phyloP scores from a whole-genome alignment of 2,888 invertebrate species.

The Tetrapedia diversipes region DNA sequence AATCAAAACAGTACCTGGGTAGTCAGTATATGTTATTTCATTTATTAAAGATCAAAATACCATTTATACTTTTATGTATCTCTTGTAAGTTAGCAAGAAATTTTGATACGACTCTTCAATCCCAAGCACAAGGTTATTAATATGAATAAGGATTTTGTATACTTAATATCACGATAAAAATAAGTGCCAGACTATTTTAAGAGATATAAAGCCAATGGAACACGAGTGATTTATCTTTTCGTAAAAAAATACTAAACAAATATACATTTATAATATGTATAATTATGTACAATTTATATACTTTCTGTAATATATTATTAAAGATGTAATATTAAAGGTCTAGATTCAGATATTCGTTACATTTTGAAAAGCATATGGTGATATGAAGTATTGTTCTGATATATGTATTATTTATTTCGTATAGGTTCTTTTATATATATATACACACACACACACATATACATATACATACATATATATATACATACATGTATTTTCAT shows the following conservation, averaged over 20 bases:
- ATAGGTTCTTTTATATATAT: conserved; percentile 51
- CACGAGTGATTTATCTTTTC: conserved; percentile 33
- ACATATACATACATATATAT: conserved; percentile 25
- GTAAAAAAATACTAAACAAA: conserved; percentile 20
- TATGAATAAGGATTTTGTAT: conserved; percentile 29
- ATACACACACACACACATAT: conserved; percentile 13
- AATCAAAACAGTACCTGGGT: conserved; percentile 61
- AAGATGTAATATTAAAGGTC: conserved; percentile 36
- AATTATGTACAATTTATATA: conserved; percentile 57
- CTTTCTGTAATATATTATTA: conserved; percentile 60
- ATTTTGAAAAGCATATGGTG: conserved; percentile 51
- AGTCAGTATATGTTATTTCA: conserved; percentile 42
- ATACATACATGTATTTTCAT: conserved; percentile 46
- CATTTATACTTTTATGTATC: conserved; percentile 35
- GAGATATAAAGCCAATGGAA: conserved; percentile 25
- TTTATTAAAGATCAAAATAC: conserved; percentile 34
- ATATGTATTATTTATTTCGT: conserved; percentile 65
- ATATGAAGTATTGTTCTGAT: conserved; percentile 62
- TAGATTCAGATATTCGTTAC: conserved; percentile 43
- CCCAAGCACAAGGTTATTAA: conserved; percentile 33
- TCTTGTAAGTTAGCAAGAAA: conserved; percentile 17
- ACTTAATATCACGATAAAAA: conserved; percentile 38
- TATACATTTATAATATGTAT: conserved; percentile 42
- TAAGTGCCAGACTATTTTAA: conserved; percentile 57
- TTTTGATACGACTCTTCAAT: conserved; percentile 11